phyloP scores from a whole-genome alignment of 2,113 vertebrate species.

The Garra rufa region DNA sequence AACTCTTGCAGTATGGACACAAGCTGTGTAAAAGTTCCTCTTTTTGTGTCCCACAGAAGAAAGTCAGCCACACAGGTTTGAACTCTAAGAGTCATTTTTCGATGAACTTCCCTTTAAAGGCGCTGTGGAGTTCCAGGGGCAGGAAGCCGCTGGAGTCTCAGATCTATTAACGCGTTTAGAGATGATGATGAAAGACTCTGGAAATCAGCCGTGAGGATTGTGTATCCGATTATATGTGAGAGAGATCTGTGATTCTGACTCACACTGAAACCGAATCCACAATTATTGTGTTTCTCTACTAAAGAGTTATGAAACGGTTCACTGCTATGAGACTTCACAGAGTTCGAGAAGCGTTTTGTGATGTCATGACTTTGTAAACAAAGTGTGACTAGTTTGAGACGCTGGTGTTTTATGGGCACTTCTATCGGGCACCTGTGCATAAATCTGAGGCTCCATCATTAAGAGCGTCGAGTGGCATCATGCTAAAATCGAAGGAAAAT shows the following conservation, averaged over 20 bases:
- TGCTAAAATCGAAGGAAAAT: slow-evolving; percentile 74
- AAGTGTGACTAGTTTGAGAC: slow-evolving; percentile 10
- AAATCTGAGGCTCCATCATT: slow-evolving; percentile 75
- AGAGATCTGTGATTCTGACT: neutral
- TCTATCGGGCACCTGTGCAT: slow-evolving; percentile 54
- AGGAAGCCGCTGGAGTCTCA: neutral
- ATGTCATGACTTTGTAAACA: slow-evolving; percentile 52
- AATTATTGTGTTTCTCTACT: neutral
- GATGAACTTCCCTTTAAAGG: neutral
- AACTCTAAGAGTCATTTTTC: neutral
- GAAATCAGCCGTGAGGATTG: neutral
- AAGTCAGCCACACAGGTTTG: no score
- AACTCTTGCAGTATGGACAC: neutral
- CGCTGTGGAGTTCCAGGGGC: neutral
- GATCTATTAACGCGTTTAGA: neutral
- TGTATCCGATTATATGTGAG: neutral
- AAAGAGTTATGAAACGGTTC: neutral
- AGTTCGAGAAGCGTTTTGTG: neutral
- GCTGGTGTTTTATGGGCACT: slow-evolving; percentile 38
- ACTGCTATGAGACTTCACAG: neutral
- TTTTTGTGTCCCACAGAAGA: neutral
- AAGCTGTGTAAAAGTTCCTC: neutral
- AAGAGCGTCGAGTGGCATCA: slow-evolving; percentile 70
- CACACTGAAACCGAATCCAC: neutral
- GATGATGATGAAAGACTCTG: neutral